phyloP scores from a whole-genome alignment of 2,113 vertebrate species.

The Cisticola juncidis region DNA sequence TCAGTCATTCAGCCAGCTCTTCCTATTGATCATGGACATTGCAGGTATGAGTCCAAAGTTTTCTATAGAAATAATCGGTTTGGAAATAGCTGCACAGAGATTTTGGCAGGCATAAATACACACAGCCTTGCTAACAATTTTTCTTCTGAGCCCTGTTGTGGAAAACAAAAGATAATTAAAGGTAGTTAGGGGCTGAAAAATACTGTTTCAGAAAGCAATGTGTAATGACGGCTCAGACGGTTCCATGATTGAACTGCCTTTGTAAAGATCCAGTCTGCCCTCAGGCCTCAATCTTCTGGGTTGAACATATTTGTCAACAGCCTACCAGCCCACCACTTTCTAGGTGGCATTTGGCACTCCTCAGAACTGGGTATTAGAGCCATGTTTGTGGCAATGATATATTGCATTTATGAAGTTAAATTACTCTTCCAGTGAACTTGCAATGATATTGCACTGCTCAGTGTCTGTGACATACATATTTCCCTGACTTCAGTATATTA shows the following conservation, averaged over 20 bases:
- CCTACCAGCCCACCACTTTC: neutral
- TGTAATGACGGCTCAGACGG: neutral
- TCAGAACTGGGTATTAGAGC: neutral
- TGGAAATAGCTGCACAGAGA: neutral
- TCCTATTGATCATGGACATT: neutral
- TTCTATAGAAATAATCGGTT: neutral
- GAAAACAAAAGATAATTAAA: conserved; percentile 37
- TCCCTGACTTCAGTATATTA: neutral
- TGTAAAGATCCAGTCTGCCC: neutral
- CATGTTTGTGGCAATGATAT: neutral
- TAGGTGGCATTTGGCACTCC: neutral
- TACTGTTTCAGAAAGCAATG: neutral
- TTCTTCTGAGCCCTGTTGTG: neutral
- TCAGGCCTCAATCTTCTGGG: neutral
- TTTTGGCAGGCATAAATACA: neutral
- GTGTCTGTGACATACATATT: neutral
- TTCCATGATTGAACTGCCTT: neutral
- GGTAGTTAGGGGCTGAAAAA: neutral
- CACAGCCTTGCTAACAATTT: neutral
- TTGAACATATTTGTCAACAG: neutral
- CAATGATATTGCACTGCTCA: neutral
- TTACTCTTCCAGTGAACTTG: neutral
- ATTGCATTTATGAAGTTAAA: neutral
- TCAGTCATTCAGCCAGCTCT: neutral
- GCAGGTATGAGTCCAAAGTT: neutral